These are phyloP conservation scores for Remorina albescens DNA, from an alignment of 2,797 vertebrate genomes.

Conservation along the genomic window DNA sequence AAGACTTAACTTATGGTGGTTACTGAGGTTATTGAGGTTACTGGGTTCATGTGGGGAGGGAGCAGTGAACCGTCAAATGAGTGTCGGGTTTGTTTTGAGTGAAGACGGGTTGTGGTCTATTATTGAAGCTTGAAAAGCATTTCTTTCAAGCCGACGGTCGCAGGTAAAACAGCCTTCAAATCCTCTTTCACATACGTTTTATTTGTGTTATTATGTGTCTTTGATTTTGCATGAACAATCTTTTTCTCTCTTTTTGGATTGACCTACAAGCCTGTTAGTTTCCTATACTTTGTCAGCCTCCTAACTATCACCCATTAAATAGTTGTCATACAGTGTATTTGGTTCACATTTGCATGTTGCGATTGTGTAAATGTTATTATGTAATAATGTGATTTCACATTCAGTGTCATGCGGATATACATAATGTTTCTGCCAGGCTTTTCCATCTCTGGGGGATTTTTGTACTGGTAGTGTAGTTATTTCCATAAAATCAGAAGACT, in stretches of 20 bases:
- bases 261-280: slow-evolving; percentile 1
- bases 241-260: too few species aligned
- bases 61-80: slow-evolving; percentile 8
- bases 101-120: not conserved
- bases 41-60: slow-evolving; percentile 52
- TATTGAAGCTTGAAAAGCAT: not conserved
- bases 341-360: not conserved
- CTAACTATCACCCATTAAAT: not conserved
- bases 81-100: slow-evolving; percentile 52
- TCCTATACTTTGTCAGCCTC: not conserved
- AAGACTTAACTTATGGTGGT: slow-evolving; percentile 16
- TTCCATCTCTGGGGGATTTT: not conserved
- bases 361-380: not conserved
- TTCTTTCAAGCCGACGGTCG: not conserved
- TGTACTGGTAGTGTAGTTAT: not conserved
- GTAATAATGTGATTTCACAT: slow-evolving; percentile 17
- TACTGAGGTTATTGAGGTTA: slow-evolving; percentile 46
- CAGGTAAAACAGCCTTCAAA: not conserved
- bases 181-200: not conserved
- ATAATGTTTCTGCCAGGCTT: not conserved
- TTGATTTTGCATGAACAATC: not conserved
- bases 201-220: not conserved
- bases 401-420: not conserved
- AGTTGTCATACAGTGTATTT: not conserved
- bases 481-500: not conserved